Base-by-base conservation (phyloP, 2,888 invertebrate species). In the Leucophenga montana region DNA sequence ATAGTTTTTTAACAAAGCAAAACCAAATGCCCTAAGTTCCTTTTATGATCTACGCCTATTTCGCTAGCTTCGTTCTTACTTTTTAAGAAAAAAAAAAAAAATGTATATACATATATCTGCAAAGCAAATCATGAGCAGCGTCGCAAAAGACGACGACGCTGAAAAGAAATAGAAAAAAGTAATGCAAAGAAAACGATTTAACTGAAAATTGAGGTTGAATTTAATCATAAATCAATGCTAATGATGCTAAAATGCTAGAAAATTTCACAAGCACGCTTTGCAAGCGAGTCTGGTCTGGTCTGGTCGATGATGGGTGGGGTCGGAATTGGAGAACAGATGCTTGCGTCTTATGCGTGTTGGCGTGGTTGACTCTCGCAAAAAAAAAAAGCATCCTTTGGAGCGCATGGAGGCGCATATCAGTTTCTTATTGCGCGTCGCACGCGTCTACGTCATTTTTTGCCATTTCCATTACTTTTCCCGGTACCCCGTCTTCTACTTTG, bases 141-240 rank as follows among this genome's bases (percentile, higher is more conserved):
- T 1, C 39, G 39, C 39, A 39, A 39, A 39, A 39, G 39, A 39
- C 39, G 11, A 39, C 18, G 18, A 39, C 27, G 22, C 65, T 70
- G 69, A 61, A 65, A 59, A 68, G 69, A 66, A 69, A 68, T 66
- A 68, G 50, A 69, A 67, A 59, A 56, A 68, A 76, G 69, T 53
- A 68, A 66, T 74, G 76, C 78, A 75, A 74, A 77, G 81, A 82
- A 85, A 83, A 83, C 82, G 84, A 84, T 85, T 84, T 85, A 85
- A 82, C 83, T 83, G 85, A 84, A 86, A 85, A 86, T 86, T 86
- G 85, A 85, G 86, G 85, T 84, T 83, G 83, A 83, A 86, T 85
- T 83, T 84, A 84, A 85, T 85, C 87, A 87, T 87, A 87, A 87
- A 87, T 87, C 87, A 87, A 85, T 85, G 85, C 86, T 87, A 87